phyloP scores from a whole-genome alignment of 23 tunicate species.

The Styela clava region DNA sequence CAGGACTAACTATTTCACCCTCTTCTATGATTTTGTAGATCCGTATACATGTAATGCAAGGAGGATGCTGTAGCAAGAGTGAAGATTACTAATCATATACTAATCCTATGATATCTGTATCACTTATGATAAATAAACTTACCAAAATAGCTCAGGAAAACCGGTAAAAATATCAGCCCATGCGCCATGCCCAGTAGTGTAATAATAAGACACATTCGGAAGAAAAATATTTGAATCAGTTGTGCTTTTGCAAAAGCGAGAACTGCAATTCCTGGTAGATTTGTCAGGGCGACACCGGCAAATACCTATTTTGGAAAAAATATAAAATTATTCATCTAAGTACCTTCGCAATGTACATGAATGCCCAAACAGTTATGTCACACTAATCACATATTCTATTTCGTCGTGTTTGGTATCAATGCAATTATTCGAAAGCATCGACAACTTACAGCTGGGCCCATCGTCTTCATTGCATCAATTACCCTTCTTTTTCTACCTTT shows the following conservation, averaged over 20 bases:
- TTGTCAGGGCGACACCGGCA: slow-evolving; percentile 97
- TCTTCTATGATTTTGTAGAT: too few species aligned
- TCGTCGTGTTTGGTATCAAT: not conserved
- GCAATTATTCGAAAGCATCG: too few species aligned
- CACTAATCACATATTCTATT: not conserved
- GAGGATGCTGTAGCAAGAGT: too few species aligned
- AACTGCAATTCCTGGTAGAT: slow-evolving; percentile 94
- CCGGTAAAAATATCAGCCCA: slow-evolving; percentile 95
- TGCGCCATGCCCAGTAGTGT: slow-evolving; percentile 98
- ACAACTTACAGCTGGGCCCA: slow-evolving; percentile 97
- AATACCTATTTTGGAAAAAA: slow-evolving; percentile 47
- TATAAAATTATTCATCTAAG: not conserved
- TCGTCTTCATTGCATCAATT: slow-evolving; percentile 80
- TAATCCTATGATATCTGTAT: too few species aligned
- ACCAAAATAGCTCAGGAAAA: slow-evolving; percentile 95
- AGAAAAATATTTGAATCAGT: slow-evolving; percentile 95
- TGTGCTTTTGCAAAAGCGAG: slow-evolving; percentile 95
- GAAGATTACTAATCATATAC: too few species aligned
- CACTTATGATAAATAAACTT: too few species aligned
- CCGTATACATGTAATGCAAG: too few species aligned
- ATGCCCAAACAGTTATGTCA: not conserved
- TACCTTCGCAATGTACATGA: not conserved
- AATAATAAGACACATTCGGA: slow-evolving; percentile 94
- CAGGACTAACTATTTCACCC: too few species aligned
- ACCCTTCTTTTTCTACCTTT: slow-evolving; percentile 63